Evolutionary conservation across 92 coral and sea anemone species (phyloP).

Genomic region (Epizoanthus stellaris): DNA sequence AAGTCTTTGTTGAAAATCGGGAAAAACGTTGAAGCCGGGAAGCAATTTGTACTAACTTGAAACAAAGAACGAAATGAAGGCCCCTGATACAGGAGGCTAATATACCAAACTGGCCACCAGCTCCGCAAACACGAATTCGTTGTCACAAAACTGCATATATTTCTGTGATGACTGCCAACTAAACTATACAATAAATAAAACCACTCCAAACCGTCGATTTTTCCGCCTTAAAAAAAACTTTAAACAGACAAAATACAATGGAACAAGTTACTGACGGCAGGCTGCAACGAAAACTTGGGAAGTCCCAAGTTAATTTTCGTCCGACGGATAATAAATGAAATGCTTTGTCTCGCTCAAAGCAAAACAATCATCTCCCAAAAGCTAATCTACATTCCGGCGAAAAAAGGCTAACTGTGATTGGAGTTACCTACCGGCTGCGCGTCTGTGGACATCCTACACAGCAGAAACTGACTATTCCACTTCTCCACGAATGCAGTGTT

Average conservation of each 20-base stretch:
- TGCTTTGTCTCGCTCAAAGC: not conserved
- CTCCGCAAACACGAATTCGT: not conserved
- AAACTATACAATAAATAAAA: not conserved
- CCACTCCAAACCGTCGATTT: not conserved
- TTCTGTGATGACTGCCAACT: not conserved
- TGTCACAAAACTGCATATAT: constrained; percentile 7
- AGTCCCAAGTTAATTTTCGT: not conserved
- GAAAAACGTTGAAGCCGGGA: not conserved
- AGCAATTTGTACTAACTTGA: not conserved
- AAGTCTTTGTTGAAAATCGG: not conserved
- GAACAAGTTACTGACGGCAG: not conserved
- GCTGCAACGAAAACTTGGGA: not conserved
- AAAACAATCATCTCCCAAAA: not conserved
- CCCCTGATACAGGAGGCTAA: not conserved
- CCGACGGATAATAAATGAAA: not conserved
- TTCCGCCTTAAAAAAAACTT: not conserved
- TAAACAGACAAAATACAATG: not conserved
- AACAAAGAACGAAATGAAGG: not conserved
- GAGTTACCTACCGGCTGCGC: not conserved
- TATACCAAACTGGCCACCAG: constrained; percentile 2
- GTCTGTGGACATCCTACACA: constrained; percentile 8
- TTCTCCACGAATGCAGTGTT: not conserved
- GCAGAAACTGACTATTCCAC: not conserved
- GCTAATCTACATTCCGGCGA: not conserved
- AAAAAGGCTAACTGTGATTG: not conserved